These are phyloP conservation scores for Noctua fimbriata DNA, from an alignment of 2,888 invertebrate species.

Conservation along the genomic window DNA sequence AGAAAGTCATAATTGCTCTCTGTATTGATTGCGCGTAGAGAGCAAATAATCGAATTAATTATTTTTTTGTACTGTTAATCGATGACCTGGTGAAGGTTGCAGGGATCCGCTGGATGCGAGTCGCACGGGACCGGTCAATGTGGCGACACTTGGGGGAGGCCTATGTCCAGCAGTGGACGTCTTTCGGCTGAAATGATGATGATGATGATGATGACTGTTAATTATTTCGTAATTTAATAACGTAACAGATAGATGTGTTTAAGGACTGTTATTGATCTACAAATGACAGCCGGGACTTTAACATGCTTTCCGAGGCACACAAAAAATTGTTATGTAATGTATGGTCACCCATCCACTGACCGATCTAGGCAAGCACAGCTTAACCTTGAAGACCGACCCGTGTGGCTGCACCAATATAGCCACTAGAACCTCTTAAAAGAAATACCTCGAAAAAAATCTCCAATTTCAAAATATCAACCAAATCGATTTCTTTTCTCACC, in stretches of 20 bases:
- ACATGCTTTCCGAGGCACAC: not conserved
- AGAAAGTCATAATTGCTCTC: not conserved
- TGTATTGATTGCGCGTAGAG: not conserved
- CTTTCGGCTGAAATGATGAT: no score
- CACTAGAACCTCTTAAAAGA: not conserved
- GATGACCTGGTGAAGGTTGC: no score
- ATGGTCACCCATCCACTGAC: not conserved
- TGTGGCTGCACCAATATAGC: not conserved
- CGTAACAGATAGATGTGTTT: no score
- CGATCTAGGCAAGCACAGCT: not conserved
- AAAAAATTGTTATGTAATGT: not conserved
- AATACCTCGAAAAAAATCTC: not conserved
- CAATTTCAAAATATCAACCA: no score
- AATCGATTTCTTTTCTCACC: constrained; percentile 8
- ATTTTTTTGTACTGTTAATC: no score
- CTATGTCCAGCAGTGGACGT: no score
- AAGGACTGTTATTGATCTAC: no score
- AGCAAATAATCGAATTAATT: not conserved
- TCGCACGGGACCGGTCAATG: no score
- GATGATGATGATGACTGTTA: no score
- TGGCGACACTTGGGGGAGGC: no score
- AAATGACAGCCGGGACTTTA: not conserved
- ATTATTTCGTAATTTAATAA: no score
- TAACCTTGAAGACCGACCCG: not conserved
- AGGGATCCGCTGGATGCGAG: no score